These are phyloP conservation scores for Mamestra brassicae DNA, from an alignment of 2,888 invertebrate species.

Conservation along the genomic window DNA sequence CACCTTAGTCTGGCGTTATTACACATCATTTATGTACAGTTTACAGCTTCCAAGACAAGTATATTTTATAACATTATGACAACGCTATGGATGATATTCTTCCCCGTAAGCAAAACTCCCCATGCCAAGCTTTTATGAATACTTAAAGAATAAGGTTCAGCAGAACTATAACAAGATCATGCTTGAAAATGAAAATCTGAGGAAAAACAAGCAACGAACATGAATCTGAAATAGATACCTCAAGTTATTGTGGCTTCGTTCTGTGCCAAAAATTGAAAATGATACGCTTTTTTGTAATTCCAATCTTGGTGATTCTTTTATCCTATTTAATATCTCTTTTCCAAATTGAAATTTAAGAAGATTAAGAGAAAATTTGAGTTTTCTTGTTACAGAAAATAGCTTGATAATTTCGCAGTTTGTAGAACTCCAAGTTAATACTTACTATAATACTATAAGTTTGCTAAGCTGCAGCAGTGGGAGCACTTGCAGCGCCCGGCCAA, in stretches of 20 bases:
- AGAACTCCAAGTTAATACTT: constrained; percentile 9
- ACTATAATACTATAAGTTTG: constrained; percentile 45
- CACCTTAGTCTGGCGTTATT: constrained; percentile 42
- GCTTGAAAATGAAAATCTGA: constrained; percentile 13
- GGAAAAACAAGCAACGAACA: constrained; percentile 15
- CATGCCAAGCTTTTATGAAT: constrained; percentile 19
- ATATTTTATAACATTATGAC: constrained; percentile 28
- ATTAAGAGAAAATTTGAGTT: constrained; percentile 4
- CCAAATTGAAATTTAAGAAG: constrained; percentile 35
- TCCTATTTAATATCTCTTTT: constrained; percentile 13
- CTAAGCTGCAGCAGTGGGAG: constrained; percentile 33
- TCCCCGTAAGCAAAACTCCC: background rate
- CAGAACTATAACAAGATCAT: constrained; percentile 6
- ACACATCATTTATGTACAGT: constrained; percentile 35
- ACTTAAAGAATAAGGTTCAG: constrained; percentile 1
- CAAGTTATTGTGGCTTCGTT: constrained; percentile 22
- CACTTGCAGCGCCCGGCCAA: constrained; percentile 27
- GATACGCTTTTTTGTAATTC: constrained; percentile 28
- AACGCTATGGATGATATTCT: constrained; percentile 13
- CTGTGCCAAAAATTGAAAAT: constrained; percentile 50
- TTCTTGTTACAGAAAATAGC: constrained; percentile 22
- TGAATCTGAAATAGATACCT: constrained; percentile 36
- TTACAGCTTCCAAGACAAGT: constrained; percentile 17
- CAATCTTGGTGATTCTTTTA: constrained; percentile 14
- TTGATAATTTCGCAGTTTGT: constrained; percentile 16